Evolutionary conservation across 2,797 vertebrate genomes (phyloP).

Genomic region (Oryzias sinensis): DNA sequence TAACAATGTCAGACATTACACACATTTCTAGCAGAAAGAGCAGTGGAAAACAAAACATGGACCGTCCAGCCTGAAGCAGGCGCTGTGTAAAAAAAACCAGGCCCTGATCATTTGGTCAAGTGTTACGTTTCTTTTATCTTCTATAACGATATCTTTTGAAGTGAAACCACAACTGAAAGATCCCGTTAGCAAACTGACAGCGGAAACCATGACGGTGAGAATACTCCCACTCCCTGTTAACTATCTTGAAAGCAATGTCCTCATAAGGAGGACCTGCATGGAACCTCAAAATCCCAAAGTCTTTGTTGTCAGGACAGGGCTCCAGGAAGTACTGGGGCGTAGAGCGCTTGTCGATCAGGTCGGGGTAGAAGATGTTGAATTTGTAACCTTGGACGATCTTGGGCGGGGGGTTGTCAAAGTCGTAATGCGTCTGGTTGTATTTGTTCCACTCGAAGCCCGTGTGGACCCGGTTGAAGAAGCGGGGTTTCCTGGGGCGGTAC

Average conservation of each 20-base stretch:
- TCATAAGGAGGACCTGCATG: constrained; percentile 95
- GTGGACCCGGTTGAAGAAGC: constrained; percentile 98
- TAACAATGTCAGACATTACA: constrained; percentile 22
- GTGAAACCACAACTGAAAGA: constrained; percentile 99
- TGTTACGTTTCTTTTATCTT: constrained; percentile 64
- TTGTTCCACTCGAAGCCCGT: constrained; percentile 99
- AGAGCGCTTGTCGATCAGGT: constrained; percentile 94
- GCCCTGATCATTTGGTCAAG: constrained; percentile 22
- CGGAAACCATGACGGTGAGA: constrained; percentile 97
- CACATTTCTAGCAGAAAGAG: neutral
- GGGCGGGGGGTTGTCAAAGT: constrained; percentile 96
- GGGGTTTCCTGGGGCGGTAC: constrained; percentile 95
- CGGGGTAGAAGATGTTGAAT: constrained; percentile 99
- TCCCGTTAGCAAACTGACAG: constrained; percentile 97
- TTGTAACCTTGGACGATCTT: constrained; percentile 99
- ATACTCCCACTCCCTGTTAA: constrained; percentile 97
- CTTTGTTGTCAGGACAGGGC: constrained; percentile 92
- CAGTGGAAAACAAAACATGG: constrained; percentile 18
- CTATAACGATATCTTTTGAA: constrained; percentile 97
- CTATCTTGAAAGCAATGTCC: constrained; percentile 98
- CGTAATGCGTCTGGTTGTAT: constrained; percentile 98
- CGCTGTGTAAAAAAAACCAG: constrained; percentile 6
- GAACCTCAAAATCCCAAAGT: constrained; percentile 95
- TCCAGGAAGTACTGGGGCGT: constrained; percentile 98
- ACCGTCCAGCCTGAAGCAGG: neutral